Evolutionary conservation across 1,140 invertebrate genomes (phyloP), one percentile per base, ranked within the genome.

Genomic region (Trypoxylus dichotomus): DNA sequence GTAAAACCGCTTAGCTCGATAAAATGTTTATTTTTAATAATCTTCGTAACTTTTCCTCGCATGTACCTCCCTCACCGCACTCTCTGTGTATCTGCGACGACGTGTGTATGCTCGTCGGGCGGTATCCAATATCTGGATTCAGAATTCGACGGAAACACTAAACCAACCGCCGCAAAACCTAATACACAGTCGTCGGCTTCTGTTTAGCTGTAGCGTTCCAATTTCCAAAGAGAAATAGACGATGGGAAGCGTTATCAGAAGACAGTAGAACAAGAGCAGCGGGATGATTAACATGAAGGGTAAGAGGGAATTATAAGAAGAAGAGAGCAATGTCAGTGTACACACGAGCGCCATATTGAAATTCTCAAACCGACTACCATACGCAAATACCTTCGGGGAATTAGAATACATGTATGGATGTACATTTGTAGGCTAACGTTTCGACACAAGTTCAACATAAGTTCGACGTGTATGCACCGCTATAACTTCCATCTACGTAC

Each of bases 301-400:
- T 2, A 63, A 63, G 13, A 27, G 60, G 60, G 7, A 21, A 6
- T 19, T 21, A 27, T 24, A 63, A 19, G 19, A 27, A 13, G 60
- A 24, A 27, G 60, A 24, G 60, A 63, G 60, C 21, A 24, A 63
- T 63, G 60, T 63, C 60, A 24, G 58, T 24, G 21, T 24, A 63
- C 25, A 24, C 5, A 63, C 58, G 60, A 27, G 13, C 19, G 24
- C 60, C 60, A 63, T 63, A 63, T 63, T 63, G 60, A 27, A 27
- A 63, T 24, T 63, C 60, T 63, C 13, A 63, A 63, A 63, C 43
- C 60, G 60, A 63, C 21, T 27, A 21, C 60, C 60, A 27, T 25
- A 37, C 32, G 60, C 19, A 63, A 63, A 63, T 63, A 63, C 60
- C 60, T 63, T 63, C 60, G 60, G 60, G 60, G 60, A 63, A 63